Evolutionary conservation across 2,113 vertebrate species (phyloP).

Genomic region (Gasterosteus aculeatus): DNA sequence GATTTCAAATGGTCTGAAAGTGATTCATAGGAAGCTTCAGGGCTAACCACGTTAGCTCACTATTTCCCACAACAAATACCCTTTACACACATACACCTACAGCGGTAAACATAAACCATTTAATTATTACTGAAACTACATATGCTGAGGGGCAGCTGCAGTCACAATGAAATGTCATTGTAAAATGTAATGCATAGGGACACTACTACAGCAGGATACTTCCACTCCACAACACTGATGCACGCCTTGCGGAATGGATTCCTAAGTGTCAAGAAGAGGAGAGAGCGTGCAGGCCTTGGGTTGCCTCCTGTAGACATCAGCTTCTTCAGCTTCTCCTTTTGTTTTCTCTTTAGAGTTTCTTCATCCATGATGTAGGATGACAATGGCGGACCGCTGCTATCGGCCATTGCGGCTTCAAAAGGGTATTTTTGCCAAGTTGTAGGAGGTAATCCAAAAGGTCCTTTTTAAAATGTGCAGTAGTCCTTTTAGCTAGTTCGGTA

Average conservation of each 20-base stretch:
- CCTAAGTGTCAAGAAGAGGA: constrained; percentile 88
- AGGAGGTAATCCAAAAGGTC: not conserved
- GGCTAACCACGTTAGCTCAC: not conserved
- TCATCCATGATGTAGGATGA: constrained; percentile 82
- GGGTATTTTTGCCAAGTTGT: not conserved
- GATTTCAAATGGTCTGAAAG: constrained; percentile 85
- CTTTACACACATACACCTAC: not conserved
- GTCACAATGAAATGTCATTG: not conserved
- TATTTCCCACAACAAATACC: not conserved
- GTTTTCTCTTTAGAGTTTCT: constrained; percentile 83
- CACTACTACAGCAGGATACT: constrained; percentile 87
- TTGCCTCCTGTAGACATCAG: constrained; percentile 83
- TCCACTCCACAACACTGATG: constrained; percentile 94
- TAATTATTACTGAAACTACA: not conserved
- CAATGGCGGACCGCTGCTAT: constrained; percentile 64
- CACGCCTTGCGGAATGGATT: constrained; percentile 89
- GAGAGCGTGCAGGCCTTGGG: constrained; percentile 86
- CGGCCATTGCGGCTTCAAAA: constrained; percentile 76
- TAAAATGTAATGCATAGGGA: not conserved
- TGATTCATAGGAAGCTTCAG: constrained; percentile 38
- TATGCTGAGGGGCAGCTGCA: not conserved
- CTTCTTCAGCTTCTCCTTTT: constrained; percentile 90
- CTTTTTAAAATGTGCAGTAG: not conserved
- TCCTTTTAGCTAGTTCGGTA: not conserved
- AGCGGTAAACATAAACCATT: not conserved